Evolutionary conservation across 2,113 vertebrate species (phyloP), one percentile per base, ranked within the genome.

Genomic region (Hypanus sabinus): DNA sequence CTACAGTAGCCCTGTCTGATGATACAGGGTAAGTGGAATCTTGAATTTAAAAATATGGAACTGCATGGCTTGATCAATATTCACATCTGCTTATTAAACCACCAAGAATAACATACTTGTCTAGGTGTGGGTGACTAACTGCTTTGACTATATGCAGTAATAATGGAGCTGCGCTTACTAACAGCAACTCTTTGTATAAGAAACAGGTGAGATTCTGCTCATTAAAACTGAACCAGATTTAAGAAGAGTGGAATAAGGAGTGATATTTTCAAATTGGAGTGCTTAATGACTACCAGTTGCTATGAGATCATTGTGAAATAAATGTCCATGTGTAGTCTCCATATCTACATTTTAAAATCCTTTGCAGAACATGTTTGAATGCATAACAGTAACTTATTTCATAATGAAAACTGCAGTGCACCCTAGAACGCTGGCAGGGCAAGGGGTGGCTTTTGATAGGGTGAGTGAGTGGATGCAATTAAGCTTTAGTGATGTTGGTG

Each of bases 1-100:
- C 96, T 95, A 97, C 97, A 97, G 97, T 97, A 97, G 97, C 97
- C 98, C 97, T 98, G 96, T 98, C 98, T 97, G 98, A 98, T 97
- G 98, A 98, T 95, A 96, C 97, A 95, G 98, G 98, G 98, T 99
- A 99, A 99, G 98, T 99, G 96, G 95, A 22, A 46, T 95, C 94
- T 95, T 96, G 95, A 95, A 94, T 95, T 95, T 94, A 36, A 94
- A 96, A 95, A 94, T 96, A 96, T 95, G 95, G 96, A 96, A 95
- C 95, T 97, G 96, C 97, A 97, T 96, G 96, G 94, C 96, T 95
- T 94, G 94, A 91, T 18, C 77, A 71, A 65, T 93, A 73, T 93
- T 93, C 70, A 65, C 95, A 95, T 94, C 92, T 94, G 95, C 95
- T 95, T 94, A 94, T 83, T 76, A 79, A 94, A 90, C 95, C 93